Conservation (phyloP, 1,140 invertebrate species). For the Zaprionus camerounensis region DNA sequence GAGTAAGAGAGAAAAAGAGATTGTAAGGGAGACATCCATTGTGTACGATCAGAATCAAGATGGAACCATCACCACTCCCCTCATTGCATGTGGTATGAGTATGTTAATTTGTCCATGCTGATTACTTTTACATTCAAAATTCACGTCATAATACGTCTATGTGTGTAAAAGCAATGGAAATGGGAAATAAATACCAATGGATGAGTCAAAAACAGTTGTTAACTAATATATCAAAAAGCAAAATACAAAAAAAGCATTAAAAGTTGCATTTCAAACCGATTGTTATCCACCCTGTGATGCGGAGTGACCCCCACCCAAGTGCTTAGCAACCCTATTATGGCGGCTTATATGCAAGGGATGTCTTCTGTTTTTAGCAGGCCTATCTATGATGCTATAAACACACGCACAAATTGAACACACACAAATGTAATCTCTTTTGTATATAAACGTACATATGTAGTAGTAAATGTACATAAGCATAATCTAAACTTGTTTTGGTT, state of each 20-base stretch:
- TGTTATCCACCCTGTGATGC: not conserved
- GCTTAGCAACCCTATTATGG: not conserved
- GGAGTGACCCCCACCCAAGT: not conserved
- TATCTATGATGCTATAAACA: conserved; percentile 9
- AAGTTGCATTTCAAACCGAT: not conserved
- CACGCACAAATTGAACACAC: not conserved
- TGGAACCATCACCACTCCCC: not conserved
- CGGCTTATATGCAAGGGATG: conserved; percentile 13
- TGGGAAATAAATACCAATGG: not conserved
- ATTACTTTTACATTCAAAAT: conserved; percentile 33
- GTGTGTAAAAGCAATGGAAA: conserved; percentile 33
- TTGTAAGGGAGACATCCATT: not conserved
- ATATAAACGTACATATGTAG: not conserved
- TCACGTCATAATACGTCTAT: conserved; percentile 5
- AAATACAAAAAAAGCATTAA: not conserved
- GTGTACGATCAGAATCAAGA: too few relatives aligned
- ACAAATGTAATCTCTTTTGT: not conserved
- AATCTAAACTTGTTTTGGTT: conserved; percentile 57
- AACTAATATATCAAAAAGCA: not conserved
- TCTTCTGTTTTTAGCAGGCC: conserved; percentile 23
- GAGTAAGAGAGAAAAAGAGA: not conserved
- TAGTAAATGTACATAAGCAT: not conserved
- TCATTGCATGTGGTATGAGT: not conserved
- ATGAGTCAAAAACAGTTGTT: not conserved
- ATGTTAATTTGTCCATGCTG: conserved; percentile 7